Conservation (phyloP, 2,888 invertebrate species). For the Eumerus sabulonum region DNA sequence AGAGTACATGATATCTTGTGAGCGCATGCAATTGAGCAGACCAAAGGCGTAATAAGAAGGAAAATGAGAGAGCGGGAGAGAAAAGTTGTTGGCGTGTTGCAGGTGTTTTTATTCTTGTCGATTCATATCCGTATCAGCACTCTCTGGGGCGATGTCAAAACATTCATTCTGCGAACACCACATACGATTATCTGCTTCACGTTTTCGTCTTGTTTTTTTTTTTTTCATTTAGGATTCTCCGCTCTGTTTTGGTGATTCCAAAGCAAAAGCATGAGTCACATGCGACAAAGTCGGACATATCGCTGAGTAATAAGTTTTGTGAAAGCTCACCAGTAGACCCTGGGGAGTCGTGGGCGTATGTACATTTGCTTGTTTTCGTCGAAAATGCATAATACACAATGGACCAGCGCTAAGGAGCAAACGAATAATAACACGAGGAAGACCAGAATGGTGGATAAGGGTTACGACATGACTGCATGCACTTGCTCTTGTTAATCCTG, state of each 20-base stretch:
- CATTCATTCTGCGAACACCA: slow-evolving; percentile 50
- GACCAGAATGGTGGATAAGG: slow-evolving; percentile 19
- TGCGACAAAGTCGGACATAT: slow-evolving; percentile 59
- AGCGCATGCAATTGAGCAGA: slow-evolving; percentile 27
- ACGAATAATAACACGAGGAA: slow-evolving; percentile 1
- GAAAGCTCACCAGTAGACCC: slow-evolving; percentile 47
- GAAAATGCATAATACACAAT: too few relatives aligned
- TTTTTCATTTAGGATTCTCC: background rate
- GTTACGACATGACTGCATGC: slow-evolving; percentile 54
- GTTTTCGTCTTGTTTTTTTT: too few relatives aligned
- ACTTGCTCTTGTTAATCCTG: slow-evolving; percentile 55
- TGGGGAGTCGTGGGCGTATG: background rate
- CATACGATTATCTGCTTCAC: slow-evolving; percentile 47
- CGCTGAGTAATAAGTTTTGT: slow-evolving; percentile 53
- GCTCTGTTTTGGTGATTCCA: slow-evolving; percentile 8
- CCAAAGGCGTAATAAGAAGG: too few relatives aligned
- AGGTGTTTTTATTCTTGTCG: slow-evolving; percentile 55
- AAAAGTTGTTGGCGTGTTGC: slow-evolving; percentile 42
- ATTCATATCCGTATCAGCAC: slow-evolving; percentile 5
- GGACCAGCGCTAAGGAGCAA: too few relatives aligned
- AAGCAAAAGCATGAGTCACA: slow-evolving; percentile 54
- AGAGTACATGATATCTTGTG: background rate
- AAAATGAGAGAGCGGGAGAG: too few relatives aligned
- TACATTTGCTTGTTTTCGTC: slow-evolving; percentile 57
- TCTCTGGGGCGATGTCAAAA: slow-evolving; percentile 66